Conservation (phyloP, 2,797 vertebrate genomes). For the Cephalopachus bancanus region DNA sequence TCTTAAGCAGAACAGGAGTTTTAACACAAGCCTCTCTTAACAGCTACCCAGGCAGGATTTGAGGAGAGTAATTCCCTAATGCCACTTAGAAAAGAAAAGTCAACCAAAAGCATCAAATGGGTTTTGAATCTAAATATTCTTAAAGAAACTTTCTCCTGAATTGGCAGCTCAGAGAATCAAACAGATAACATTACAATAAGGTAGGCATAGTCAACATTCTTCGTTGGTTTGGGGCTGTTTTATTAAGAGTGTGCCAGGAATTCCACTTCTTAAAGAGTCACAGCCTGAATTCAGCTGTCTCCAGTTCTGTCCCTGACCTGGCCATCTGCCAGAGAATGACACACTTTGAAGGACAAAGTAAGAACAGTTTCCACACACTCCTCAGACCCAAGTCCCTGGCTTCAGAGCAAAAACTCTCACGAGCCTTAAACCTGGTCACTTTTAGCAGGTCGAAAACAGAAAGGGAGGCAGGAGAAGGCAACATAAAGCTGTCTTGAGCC, state of each 20-base stretch:
- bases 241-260: slow-evolving; percentile 7
- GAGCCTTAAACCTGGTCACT: slow-evolving; percentile 38
- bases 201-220: neutral
- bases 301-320: slow-evolving; percentile 30
- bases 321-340: slow-evolving; percentile 65
- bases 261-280: slow-evolving; percentile 14
- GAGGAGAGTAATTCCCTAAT: slow-evolving; percentile 62
- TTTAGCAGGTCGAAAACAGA: slow-evolving; percentile 55
- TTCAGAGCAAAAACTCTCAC: neutral
- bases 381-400: slow-evolving; percentile 54
- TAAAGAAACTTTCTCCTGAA: neutral
- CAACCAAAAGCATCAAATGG: slow-evolving; percentile 23
- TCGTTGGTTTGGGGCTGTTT: slow-evolving; percentile 5
- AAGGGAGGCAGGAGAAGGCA: neutral
- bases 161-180: slow-evolving; percentile 10
- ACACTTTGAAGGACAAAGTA: slow-evolving; percentile 66
- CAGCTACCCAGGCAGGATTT: slow-evolving; percentile 19
- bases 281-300: slow-evolving; percentile 4
- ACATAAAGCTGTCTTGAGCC: neutral
- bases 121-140: slow-evolving; percentile 67
- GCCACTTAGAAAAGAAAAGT: neutral
- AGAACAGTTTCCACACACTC: neutral
- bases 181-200: neutral
- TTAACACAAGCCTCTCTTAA: slow-evolving; percentile 31
- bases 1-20: slow-evolving; percentile 57